Evolutionary conservation across 2,113 vertebrate species (phyloP), one percentile per base, ranked within the genome.

Genomic region (Alosa alosa): DNA sequence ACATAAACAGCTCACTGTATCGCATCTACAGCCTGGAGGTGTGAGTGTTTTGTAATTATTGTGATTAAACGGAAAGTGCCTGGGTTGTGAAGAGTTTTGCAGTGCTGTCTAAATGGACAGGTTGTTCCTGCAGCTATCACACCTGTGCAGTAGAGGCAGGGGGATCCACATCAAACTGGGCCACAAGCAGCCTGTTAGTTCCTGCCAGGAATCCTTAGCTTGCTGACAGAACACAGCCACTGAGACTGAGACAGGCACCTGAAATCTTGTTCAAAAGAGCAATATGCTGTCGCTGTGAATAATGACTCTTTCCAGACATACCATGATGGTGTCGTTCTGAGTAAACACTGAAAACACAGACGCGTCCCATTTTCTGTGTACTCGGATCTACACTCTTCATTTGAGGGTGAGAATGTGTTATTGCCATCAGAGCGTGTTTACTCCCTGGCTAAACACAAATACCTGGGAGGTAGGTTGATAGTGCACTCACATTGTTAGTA

Each of bases 201-300:
- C 64, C 64, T 68, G 72, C 25, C 72, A 78, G 31, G 31, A 41
- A 78, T 36, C 31, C 72, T 78, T 78, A 78, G 31, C 10, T 39
- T 15, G 36, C 31, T 36, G 72, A 78, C 31, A 78, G 72, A 78
- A 31, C 39, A 6, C 25, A 78, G 15, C 31, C 31, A 72, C 25
- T 36, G n/a, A 60, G 64, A 25, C 25, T 25, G 5, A 72, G 64
- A 72, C 64, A 72, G 72, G 25, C 72, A 78, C 11, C 72, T 39
- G 25, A 31, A 36, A 36, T 78, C 72, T 78, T 78, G 72, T 78
- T 78, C 39, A 39, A 78, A 78, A 78, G 72, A 41, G 36, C 72
- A 39, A 78, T 78, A 78, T 78, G 31, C 13, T 75, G 68, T 39
- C 36, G 25, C 39, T 75, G 72, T 78, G 31, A 78, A 36, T 78